Evolutionary conservation across 35 echinoderm and acorn worm genomes (phyloP), one percentile per base, ranked within the genome.

Genomic region (Holothuria glaberrima): DNA sequence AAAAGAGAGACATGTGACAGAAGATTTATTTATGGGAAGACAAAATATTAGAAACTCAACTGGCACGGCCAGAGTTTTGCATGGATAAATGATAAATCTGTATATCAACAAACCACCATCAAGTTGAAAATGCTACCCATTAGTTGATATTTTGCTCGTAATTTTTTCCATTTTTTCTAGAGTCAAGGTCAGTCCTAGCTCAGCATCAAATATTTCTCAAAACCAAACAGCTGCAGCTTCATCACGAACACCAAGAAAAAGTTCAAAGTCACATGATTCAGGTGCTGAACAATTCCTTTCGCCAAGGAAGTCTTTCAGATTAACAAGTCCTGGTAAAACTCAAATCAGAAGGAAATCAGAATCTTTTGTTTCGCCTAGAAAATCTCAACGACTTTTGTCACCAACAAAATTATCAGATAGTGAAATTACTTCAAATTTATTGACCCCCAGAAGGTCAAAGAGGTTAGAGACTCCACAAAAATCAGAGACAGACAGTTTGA

Each of bases 231-330:
- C 32, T n/a, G 71, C 30, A 75, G 44, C 2, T 75, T n/a, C 30
- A 18, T 32, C 32, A 31, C 33, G 12, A 35, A n/a, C 21, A 27
- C 21, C 6, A 69, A 30, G 25, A 29, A 69, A 13, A 30, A 27
- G 0, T 5, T 21, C 12, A 29, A 75, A 75, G 44, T n/a, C 20
- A 41, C 30, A 75, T 12, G 12, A 36, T 38, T 20, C 18, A 45
- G 22, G 71, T 38, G 20, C 32, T 31, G 30, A 45, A 21, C 29
- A 14, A 21, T 38, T 20, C 7, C 31, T 18, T 38, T 20, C 33
- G 3, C 71, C 71, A 21, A 75, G 71, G 41, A 75, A 75, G 71
- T 75, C 71, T 34, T n/a, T 19, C 31, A 36, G 71, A 45, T 38
- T 75, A 41, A 12, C 29, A 75, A 75, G 29, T n/a, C 71, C 71